Evolutionary conservation across 2,888 invertebrate genomes (phyloP).

Genomic region (Xiphydria camelus): DNA sequence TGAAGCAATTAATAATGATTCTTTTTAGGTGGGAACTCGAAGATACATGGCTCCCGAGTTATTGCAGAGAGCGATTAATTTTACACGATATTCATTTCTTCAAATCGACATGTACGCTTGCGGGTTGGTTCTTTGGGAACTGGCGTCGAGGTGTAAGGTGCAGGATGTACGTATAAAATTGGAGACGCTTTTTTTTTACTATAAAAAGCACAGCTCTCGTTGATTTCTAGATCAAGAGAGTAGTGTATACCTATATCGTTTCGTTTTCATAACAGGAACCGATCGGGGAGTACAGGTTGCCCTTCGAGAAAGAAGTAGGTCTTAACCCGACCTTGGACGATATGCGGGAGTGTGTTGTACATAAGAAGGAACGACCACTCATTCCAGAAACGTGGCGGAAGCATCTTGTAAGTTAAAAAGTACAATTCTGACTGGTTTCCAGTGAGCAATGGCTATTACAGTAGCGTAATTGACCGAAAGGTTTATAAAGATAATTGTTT

Average conservation of each 20-base stretch:
- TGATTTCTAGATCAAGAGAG: too few species aligned
- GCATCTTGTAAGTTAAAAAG: conserved; percentile 66
- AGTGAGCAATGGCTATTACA: too few species aligned
- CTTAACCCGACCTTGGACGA: conserved; percentile 83
- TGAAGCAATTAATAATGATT: neutral
- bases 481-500: neutral
- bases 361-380: conserved; percentile 79
- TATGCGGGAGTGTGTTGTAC: conserved; percentile 92
- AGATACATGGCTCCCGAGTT: conserved; percentile 94
- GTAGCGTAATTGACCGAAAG: neutral
- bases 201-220: too few species aligned
- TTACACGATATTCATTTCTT: conserved; percentile 86
- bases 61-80: conserved; percentile 89
- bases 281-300: conserved; percentile 79
- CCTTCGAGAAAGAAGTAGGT: conserved; percentile 85
- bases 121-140: conserved; percentile 89
- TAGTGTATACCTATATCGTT: too few species aligned
- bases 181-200: conserved; percentile 7
- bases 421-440: too few species aligned
- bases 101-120: conserved; percentile 95
- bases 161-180: conserved; percentile 63
- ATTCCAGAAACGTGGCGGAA: conserved; percentile 79
- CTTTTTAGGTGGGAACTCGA: conserved; percentile 70
- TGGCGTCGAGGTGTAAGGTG: conserved; percentile 71
- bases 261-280: conserved; percentile 55